These are phyloP conservation scores for Cynocephalus volans DNA, from an alignment of 2,113 vertebrate genomes.

Conservation along the genomic window DNA sequence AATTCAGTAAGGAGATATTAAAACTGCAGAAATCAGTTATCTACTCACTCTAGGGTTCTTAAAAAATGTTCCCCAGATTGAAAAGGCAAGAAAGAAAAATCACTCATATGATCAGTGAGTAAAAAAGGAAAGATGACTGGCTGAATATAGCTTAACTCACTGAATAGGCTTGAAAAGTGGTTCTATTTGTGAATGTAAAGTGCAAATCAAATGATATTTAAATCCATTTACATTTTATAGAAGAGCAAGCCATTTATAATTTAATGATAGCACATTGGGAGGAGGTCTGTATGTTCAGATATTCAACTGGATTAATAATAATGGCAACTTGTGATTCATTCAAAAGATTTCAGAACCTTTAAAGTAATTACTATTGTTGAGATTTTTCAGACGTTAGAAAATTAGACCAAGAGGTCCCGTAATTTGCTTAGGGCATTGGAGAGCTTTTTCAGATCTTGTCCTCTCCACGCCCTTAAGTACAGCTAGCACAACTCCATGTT, in stretches of 20 bases:
- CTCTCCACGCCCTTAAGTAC: fast-evolving
- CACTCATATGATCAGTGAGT: not conserved
- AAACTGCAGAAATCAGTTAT: slow-evolving; percentile 73
- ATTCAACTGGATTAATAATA: slow-evolving; percentile 11
- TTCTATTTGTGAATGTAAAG: not conserved
- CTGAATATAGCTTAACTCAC: not conserved
- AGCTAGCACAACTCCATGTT: not conserved
- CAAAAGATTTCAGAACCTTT: slow-evolving; percentile 23
- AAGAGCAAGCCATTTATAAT: slow-evolving; percentile 27
- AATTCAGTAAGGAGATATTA: slow-evolving; percentile 76
- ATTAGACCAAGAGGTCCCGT: not conserved
- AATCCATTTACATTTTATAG: slow-evolving; percentile 20
- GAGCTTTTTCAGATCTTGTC: not conserved
- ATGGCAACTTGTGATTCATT: slow-evolving; percentile 18
- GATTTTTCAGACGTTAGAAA: not conserved
- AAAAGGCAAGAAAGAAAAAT: slow-evolving; percentile 67
- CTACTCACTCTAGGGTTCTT: not conserved
- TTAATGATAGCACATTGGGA: not conserved
- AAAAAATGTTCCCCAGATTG: slow-evolving; percentile 67
- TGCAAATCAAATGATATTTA: not conserved
- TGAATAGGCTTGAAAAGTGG: not conserved
- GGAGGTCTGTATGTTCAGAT: not conserved
- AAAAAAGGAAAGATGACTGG: not conserved
- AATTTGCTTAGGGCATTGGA: not conserved
- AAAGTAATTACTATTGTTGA: not conserved